phyloP scores from a whole-genome alignment of 2,888 invertebrate species.

The Crossocerus cetratus region DNA sequence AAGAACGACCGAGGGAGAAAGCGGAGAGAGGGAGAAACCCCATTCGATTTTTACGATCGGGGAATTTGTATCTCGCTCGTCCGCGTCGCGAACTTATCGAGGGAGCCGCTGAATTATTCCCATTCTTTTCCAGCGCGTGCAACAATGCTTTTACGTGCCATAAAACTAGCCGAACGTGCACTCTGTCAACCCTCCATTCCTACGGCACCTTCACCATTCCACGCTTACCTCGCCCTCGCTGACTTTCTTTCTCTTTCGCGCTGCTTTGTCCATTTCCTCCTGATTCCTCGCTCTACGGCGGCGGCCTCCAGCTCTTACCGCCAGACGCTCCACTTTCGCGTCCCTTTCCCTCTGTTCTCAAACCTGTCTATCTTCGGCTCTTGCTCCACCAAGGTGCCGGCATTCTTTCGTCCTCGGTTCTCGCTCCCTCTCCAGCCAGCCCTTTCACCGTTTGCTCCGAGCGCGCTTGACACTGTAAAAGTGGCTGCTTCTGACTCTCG shows the following conservation, averaged over 20 bases:
- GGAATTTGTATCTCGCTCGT: constrained; percentile 68
- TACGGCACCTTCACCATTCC: constrained; percentile 14
- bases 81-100: constrained; percentile 62
- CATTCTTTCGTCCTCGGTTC: constrained; percentile 1
- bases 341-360: constrained; percentile 6
- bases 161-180: constrained; percentile 61
- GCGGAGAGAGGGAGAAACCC: constrained; percentile 45
- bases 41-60: constrained; percentile 69
- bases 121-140: constrained; percentile 64
- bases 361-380: constrained; percentile 6
- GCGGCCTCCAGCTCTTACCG: constrained; percentile 4
- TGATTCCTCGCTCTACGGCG: not conserved
- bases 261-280: not conserved
- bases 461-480: constrained; percentile 24
- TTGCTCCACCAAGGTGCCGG: not conserved
- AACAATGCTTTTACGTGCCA: constrained; percentile 71
- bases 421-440: constrained; percentile 35
- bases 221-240: constrained; percentile 20
- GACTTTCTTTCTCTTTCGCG: not conserved
- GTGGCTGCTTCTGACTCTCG: constrained; percentile 37
- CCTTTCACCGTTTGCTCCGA: constrained; percentile 26
- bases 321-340: not conserved
- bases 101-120: constrained; percentile 68
- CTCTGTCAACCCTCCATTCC: constrained; percentile 44
- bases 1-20: constrained; percentile 46